Evolutionary conservation across 2,888 invertebrate genomes (phyloP).

Genomic region (Urechis unicinctus): DNA sequence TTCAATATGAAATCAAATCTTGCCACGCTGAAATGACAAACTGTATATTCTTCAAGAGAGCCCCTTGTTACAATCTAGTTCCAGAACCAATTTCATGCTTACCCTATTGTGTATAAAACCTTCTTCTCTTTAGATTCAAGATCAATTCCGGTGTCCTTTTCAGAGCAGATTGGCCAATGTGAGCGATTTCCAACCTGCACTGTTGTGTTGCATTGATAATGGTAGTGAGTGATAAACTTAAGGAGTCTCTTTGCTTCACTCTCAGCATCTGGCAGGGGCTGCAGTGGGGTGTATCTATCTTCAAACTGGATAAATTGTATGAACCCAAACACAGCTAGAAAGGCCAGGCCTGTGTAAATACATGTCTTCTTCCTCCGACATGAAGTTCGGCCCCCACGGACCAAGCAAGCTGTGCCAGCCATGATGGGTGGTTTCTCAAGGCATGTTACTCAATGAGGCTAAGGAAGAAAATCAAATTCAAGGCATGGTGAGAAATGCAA

Average conservation of each 20-base stretch:
- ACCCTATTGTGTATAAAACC: slow-evolving; percentile 39
- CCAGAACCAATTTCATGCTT: slow-evolving; percentile 10
- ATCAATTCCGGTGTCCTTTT: slow-evolving; percentile 30
- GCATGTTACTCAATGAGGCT: too few relatives aligned
- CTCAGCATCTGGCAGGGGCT: slow-evolving; percentile 34
- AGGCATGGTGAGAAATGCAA: too few relatives aligned
- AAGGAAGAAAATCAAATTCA: too few relatives aligned
- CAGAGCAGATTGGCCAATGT: slow-evolving; percentile 36
- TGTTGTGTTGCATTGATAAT: slow-evolving; percentile 38
- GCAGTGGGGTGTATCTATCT: slow-evolving; percentile 35
- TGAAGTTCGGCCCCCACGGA: slow-evolving; percentile 12
- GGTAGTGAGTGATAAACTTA: slow-evolving; percentile 37
- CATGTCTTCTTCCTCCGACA: slow-evolving; percentile 17
- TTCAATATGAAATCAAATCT: too few relatives aligned
- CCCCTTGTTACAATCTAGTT: too few relatives aligned
- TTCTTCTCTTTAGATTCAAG: slow-evolving; percentile 25
- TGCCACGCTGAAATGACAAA: too few relatives aligned
- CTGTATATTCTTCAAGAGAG: too few relatives aligned
- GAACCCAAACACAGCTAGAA: slow-evolving; percentile 6
- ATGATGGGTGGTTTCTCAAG: too few relatives aligned
- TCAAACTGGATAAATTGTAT: slow-evolving; percentile 11
- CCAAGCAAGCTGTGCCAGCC: too few relatives aligned
- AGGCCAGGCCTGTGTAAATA: slow-evolving; percentile 6
- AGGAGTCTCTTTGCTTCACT: slow-evolving; percentile 37
- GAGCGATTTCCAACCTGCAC: slow-evolving; percentile 31